Evolutionary conservation across 2,888 invertebrate species (phyloP), one percentile per base, ranked within the genome.

Genomic region (Augiades crinisus): DNA sequence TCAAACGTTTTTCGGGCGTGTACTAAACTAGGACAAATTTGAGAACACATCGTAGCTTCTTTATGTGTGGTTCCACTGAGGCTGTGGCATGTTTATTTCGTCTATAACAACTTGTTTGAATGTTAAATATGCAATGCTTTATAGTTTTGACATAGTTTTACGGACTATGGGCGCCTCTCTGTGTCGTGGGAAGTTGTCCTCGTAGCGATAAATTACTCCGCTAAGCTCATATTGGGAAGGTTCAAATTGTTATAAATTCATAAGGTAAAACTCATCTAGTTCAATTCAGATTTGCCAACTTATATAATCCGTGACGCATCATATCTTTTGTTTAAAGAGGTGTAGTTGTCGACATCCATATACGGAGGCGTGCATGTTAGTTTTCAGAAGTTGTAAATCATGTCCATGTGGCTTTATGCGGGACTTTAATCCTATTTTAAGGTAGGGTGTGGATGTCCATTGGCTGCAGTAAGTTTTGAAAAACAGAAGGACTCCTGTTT

Each of bases 191-290:
- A 36, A n/a, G 36, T 22, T 24, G 45, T 24, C 12, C 14, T 38
- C 38, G 13, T 38, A 17, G 24, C 8, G 34, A 45, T 22, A 21
- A 44, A 44, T 34, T 3, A 1, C 7, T 31, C 13, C 12, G 13
- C 7, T 19, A 31, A 2, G 17, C 4, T 34, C 14, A 14, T 24
- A 10, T 40, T 40, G 3, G 22, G 7, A 21, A 2, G 21, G 5
- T 34, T 21, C 13, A 2, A 33, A 19, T 24, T 51, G 60, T 64
- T 5, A 27, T 3, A 10, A 10, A 27, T 27, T n/a, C n/a, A 10
- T 19, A 19, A 19, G 3, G 19, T 27, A 27, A 27, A 27, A n/a
- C n/a, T n/a, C n/a, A n/a, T n/a, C n/a, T n/a, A n/a, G n/a, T n/a
- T n/a, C n/a, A n/a, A n/a, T n/a, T n/a, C n/a, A n/a, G n/a, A n/a